A percentile compares a stretch with the other conserved stretches of the same genome.
Evolutionary conservation across 2,797 vertebrate genomes (phyloP).

Genomic region (Myripristis murdjan): DNA sequence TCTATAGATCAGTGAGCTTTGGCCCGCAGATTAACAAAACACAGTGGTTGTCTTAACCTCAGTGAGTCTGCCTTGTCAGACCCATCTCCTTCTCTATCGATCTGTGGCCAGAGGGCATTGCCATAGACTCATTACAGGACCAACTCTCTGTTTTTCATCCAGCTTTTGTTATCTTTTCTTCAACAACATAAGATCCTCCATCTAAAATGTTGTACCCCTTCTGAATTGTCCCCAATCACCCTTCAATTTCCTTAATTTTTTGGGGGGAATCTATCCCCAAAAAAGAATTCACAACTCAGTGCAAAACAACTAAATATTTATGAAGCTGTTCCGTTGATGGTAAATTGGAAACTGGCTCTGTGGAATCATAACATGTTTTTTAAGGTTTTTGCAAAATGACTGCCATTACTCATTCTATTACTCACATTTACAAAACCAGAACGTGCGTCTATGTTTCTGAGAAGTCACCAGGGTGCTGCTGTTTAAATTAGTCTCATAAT

Average conservation of each 20-base stretch:
- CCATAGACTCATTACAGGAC: slow-evolving; percentile 41
- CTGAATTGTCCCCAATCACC: background rate
- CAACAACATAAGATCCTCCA: slow-evolving; percentile 1
- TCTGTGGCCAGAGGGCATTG: slow-evolving; percentile 47
- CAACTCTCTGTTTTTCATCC: background rate
- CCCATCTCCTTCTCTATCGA: slow-evolving; percentile 55
- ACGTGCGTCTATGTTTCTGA: background rate
- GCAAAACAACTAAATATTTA: no score
- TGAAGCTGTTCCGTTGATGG: no score
- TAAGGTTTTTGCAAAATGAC: no score
- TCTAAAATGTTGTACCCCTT: background rate
- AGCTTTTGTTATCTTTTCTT: slow-evolving; percentile 20
- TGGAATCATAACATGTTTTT: no score
- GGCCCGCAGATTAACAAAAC: slow-evolving; percentile 46
- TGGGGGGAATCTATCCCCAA: background rate
- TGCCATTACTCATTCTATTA: no score
- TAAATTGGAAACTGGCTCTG: no score
- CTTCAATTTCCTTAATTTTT: background rate
- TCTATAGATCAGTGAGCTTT: slow-evolving; percentile 43
- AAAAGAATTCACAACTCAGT: no score
- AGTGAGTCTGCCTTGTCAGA: slow-evolving; percentile 47
- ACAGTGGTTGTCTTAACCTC: slow-evolving; percentile 56
- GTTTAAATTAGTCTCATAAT: background rate
- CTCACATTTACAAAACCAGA: no score
- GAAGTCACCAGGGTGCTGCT: background rate